phyloP scores from a whole-genome alignment of 1,140 invertebrate genomes.

The Cotesia glomerata region DNA sequence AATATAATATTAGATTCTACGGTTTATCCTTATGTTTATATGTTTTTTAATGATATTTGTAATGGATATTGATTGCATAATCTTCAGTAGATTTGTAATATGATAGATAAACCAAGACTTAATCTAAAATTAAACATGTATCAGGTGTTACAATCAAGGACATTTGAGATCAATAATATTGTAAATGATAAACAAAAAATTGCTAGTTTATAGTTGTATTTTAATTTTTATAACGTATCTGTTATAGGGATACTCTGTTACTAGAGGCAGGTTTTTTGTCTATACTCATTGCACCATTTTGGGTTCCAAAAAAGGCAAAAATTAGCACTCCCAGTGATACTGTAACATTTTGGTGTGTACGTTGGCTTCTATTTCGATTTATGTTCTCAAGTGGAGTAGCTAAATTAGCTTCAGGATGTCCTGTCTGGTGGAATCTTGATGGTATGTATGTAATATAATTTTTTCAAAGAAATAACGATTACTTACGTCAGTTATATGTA shows the following conservation, averaged over 20 bases:
- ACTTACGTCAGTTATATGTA: no score
- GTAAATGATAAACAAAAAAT: not conserved
- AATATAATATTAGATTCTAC: not conserved
- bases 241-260: conserved; percentile 76
- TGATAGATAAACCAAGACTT: conserved; percentile 28
- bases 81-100: conserved; percentile 25
- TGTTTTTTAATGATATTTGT: not conserved
- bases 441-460: conserved; percentile 62
- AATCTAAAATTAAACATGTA: conserved; percentile 5
- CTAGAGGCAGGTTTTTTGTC: conserved; percentile 81
- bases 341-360: conserved; percentile 75
- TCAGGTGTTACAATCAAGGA: conserved; percentile 22
- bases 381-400: conserved; percentile 79
- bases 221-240: not conserved
- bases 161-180: conserved; percentile 11
- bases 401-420: conserved; percentile 79
- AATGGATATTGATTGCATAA: conserved; percentile 31
- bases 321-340: conserved; percentile 62
- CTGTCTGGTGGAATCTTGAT: conserved; percentile 82
- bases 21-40: not conserved
- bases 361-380: conserved; percentile 80
- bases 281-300: conserved; percentile 74
- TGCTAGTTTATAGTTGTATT: not conserved
- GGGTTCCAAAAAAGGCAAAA: conserved; percentile 56
- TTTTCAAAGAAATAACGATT: no score